Conservation (phyloP, 2,113 vertebrate genomes). For the Phyllostomus discolor region DNA sequence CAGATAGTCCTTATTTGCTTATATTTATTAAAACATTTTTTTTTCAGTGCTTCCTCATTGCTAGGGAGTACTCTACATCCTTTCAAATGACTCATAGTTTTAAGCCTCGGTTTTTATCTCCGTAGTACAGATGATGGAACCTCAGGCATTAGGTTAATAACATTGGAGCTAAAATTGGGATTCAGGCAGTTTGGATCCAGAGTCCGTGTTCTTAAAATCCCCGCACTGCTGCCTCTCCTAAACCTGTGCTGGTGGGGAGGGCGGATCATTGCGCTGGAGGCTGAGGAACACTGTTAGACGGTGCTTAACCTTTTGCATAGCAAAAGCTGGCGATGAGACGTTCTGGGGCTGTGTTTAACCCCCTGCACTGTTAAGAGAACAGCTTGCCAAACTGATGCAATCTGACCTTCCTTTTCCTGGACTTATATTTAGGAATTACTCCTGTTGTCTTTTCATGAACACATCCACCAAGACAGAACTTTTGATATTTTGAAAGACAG, state of each 20-base stretch:
- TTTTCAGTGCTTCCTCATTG: background rate
- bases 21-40: background rate
- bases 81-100: background rate
- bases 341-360: no score
- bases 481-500: background rate
- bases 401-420: background rate
- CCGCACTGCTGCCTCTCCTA: accelerated
- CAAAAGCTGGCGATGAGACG: accelerated
- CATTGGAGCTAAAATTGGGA: background rate
- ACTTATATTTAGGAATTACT: background rate
- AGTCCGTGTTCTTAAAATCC: background rate
- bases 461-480: background rate
- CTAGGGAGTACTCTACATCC: background rate
- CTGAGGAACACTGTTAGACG: accelerated
- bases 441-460: background rate
- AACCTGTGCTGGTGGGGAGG: accelerated
- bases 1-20: background rate
- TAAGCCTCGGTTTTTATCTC: background rate
- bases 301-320: background rate
- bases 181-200: accelerated
- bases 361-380: background rate
- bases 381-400: background rate
- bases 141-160: background rate
- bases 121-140: no score
- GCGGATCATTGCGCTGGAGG: accelerated